These are phyloP conservation scores for Cosmopolites sordidus DNA, from an alignment of 2,888 invertebrate species.

Conservation along the genomic window DNA sequence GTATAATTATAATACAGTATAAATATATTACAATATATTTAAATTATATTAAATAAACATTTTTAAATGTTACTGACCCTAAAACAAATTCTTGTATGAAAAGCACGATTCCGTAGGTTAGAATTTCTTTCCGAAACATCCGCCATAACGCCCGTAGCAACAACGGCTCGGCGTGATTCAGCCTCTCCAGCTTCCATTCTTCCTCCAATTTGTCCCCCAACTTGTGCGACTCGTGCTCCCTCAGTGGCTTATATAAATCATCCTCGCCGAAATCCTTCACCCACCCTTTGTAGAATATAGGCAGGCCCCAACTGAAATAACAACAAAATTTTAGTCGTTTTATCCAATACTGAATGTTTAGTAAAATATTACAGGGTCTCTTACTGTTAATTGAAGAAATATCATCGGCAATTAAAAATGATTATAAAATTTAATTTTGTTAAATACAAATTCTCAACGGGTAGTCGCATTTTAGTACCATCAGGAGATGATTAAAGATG, in stretches of 20 bases:
- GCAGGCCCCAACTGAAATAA: conserved; percentile 52
- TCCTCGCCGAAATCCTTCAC: conserved; percentile 50
- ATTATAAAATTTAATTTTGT: too few species aligned
- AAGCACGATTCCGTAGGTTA: conserved; percentile 34
- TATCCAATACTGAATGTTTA: too few species aligned
- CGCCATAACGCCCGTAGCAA: conserved; percentile 38
- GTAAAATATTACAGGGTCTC: too few species aligned
- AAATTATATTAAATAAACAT: too few species aligned
- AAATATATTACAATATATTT: too few species aligned
- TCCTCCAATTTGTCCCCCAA: conserved; percentile 49
- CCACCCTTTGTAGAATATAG: conserved; percentile 50
- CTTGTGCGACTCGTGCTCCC: conserved; percentile 47
- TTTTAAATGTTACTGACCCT: conserved; percentile 31
- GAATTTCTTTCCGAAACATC: conserved; percentile 37
- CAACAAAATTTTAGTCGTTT: too few species aligned
- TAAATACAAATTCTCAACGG: too few species aligned
- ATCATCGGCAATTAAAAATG: too few species aligned
- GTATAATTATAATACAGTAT: too few species aligned
- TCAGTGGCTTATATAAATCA: conserved; percentile 51
- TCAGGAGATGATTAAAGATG: too few species aligned
- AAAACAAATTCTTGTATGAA: conserved; percentile 36
- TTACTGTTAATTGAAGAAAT: too few species aligned
- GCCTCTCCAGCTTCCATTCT: conserved; percentile 38
- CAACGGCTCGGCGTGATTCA: conserved; percentile 33
- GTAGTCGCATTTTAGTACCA: too few species aligned